Conservation (phyloP, 1,140 invertebrate species). For the Aphis craccivora region DNA sequence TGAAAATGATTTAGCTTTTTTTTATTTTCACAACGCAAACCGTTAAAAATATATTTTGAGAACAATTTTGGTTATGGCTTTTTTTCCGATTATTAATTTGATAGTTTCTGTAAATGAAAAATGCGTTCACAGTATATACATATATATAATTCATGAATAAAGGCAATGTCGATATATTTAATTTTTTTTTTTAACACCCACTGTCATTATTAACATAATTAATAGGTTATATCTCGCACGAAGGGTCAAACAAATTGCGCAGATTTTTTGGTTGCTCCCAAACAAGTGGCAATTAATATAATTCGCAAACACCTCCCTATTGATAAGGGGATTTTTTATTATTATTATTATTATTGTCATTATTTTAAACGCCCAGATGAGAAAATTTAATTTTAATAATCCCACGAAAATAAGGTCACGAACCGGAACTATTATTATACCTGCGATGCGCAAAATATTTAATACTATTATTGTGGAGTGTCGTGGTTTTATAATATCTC, state of each 20-base stretch:
- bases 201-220: constrained; percentile 42
- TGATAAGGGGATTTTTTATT: background rate
- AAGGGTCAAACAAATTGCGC: constrained; percentile 37
- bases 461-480: background rate
- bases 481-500: background rate
- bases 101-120: constrained; percentile 48
- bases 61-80: background rate
- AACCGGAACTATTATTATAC: background rate
- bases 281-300: constrained; percentile 56
- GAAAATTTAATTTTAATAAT: constrained; percentile 36
- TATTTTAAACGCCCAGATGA: background rate
- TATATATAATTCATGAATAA: background rate
- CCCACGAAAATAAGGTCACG: background rate
- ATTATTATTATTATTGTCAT: background rate
- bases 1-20: constrained; percentile 1
- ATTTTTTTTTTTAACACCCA: constrained; percentile 41
- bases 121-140: background rate
- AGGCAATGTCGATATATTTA: constrained; percentile 32
- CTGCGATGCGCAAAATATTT: background rate
- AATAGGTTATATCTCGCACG: constrained; percentile 34
- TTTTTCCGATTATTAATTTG: constrained; percentile 18
- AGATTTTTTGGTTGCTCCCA: constrained; percentile 20
- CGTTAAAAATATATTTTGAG: background rate
- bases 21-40: background rate
- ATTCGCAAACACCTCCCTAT: background rate